These are phyloP conservation scores for Phyllostomus discolor DNA, from an alignment of 2,113 vertebrate genomes.

Conservation along the genomic window DNA sequence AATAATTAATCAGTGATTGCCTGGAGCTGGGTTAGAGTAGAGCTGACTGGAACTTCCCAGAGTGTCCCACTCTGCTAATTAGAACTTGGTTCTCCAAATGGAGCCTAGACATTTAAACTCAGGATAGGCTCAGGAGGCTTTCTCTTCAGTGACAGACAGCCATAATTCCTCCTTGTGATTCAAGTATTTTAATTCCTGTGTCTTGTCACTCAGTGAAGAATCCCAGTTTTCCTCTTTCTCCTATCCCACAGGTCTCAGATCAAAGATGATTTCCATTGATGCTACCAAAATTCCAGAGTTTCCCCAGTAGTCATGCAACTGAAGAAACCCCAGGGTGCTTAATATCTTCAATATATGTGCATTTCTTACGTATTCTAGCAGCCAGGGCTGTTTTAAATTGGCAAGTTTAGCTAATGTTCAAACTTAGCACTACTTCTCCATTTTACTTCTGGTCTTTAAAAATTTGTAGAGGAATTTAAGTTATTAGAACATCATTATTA, in stretches of 20 bases:
- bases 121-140: neutral
- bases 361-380: neutral
- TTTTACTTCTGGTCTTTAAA: neutral
- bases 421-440: neutral
- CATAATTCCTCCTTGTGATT: neutral
- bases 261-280: neutral
- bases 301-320: neutral
- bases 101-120: neutral
- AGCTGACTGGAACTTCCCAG: neutral
- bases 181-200: neutral
- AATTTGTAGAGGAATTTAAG: neutral
- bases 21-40: neutral
- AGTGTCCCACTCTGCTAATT: neutral
- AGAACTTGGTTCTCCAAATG: neutral
- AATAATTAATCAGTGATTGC: neutral
- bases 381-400: neutral
- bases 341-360: neutral
- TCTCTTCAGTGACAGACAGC: neutral
- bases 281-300: neutral
- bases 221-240: neutral
- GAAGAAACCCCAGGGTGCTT: neutral
- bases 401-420: neutral
- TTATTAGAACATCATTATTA: neutral
- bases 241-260: neutral
- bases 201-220: neutral